A percentile compares a stretch with the other conserved stretches of the same genome.
Evolutionary conservation across 1,140 invertebrate genomes (phyloP).

Genomic region (Drosophila kikkawai): DNA sequence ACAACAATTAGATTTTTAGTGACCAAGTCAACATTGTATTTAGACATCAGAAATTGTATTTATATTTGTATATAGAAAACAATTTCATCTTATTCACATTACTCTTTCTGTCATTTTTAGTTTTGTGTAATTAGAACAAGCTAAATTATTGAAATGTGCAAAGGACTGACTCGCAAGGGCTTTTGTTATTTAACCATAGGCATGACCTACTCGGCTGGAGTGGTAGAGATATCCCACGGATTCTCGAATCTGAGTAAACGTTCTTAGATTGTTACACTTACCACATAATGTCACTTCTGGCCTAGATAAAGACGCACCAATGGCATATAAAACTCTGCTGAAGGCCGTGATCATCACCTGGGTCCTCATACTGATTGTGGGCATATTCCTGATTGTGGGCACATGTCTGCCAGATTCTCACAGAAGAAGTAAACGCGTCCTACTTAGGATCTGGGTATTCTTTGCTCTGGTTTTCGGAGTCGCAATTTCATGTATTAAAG

Average conservation of each 20-base stretch:
- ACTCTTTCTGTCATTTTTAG: background rate
- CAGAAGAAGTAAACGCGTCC: rapidly evolving
- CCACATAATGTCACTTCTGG: too few species aligned
- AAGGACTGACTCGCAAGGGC: too few species aligned
- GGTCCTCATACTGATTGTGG: background rate
- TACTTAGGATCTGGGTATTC: background rate
- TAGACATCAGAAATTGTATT: background rate
- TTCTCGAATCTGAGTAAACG: background rate
- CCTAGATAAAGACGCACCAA: background rate
- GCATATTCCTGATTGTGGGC: background rate
- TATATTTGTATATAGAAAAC: too few species aligned
- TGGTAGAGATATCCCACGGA: background rate
- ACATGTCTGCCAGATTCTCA: background rate
- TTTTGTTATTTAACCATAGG: background rate
- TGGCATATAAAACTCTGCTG: background rate
- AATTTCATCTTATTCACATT: background rate
- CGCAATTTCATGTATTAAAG: background rate
- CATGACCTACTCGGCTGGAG: background rate
- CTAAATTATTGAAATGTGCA: constrained; percentile 3
- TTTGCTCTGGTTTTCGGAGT: background rate
- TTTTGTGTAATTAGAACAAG: background rate
- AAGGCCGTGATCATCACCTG: background rate
- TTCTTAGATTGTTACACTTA: background rate
- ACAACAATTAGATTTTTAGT: background rate
- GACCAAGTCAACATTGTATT: too few species aligned